These are phyloP conservation scores for Caenorhabditis doughertyi DNA, from an alignment of 2,888 invertebrate genomes.

Conservation along the genomic window DNA sequence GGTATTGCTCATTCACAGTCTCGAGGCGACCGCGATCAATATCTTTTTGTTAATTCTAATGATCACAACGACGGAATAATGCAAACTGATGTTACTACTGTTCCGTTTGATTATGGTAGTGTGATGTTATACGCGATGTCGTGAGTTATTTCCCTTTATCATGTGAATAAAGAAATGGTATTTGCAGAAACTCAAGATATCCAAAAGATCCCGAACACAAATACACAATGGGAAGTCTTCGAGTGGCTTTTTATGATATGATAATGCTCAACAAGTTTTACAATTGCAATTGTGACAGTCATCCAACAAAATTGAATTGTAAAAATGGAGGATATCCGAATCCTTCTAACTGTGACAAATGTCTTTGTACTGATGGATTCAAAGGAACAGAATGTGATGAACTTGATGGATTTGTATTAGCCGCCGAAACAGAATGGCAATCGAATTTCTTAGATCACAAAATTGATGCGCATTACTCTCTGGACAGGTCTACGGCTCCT, in stretches of 20 bases:
- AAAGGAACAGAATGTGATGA: conserved; percentile 84
- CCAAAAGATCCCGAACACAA: conserved; percentile 49
- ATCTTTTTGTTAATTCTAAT: conserved; percentile 13
- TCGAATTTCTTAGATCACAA: too few species aligned
- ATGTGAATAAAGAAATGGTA: background rate
- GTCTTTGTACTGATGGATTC: conserved; percentile 83
- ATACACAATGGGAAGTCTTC: conserved; percentile 49
- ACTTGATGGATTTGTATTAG: conserved; percentile 74
- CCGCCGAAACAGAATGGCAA: conserved; percentile 19
- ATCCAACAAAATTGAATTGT: conserved; percentile 13
- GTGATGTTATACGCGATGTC: conserved; percentile 36
- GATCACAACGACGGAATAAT: conserved; percentile 4
- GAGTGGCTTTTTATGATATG: conserved; percentile 49
- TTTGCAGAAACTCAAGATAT: conserved; percentile 5
- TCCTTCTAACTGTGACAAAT: conserved; percentile 28
- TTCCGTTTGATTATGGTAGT: conserved; percentile 50
- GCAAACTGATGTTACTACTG: conserved; percentile 1
- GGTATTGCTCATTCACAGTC: conserved; percentile 37
- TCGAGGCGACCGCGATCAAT: conserved; percentile 30
- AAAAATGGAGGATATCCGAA: conserved; percentile 48
- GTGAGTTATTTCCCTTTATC: background rate
- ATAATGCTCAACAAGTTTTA: conserved; percentile 31
- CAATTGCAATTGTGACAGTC: conserved; percentile 27
- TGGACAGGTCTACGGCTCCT: background rate
- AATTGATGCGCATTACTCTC: too few species aligned